These are phyloP conservation scores for Lepidurus packardi DNA, from an alignment of 1,140 invertebrate species.

Conservation along the genomic window DNA sequence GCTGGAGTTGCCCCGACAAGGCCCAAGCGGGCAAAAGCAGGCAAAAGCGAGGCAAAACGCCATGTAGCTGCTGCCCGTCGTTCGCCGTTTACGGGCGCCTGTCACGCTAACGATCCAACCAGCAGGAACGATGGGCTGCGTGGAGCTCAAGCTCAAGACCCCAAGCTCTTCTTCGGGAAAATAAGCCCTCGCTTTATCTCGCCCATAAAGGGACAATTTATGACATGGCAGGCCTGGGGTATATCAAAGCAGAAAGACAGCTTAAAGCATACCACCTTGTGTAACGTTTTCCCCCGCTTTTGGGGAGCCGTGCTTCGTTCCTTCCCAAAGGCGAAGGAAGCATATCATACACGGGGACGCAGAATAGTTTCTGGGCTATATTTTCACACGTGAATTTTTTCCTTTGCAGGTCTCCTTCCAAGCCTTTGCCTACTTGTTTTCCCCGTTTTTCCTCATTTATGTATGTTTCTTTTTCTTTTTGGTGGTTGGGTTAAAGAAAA, in stretches of 20 bases:
- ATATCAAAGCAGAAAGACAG: neutral
- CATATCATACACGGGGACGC: neutral
- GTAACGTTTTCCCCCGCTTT: neutral
- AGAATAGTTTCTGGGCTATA: constrained; percentile 7
- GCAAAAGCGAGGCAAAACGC: neutral
- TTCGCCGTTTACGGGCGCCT: constrained; percentile 27
- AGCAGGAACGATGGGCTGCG: neutral
- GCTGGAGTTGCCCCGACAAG: no score
- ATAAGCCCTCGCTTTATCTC: constrained; percentile 31
- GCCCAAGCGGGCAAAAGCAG: no score
- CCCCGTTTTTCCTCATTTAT: neutral
- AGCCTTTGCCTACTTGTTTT: neutral
- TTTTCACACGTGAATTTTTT: neutral
- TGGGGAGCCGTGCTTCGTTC: no score
- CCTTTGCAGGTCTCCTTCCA: neutral
- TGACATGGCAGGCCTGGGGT: constrained; percentile 24
- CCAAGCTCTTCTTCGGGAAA: neutral
- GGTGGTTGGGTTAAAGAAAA: neutral
- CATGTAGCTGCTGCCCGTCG: constrained; percentile 7
- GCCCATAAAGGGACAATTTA: constrained; percentile 31
- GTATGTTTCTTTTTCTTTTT: neutral
- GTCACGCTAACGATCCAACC: constrained; percentile 25
- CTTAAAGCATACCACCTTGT: constrained; percentile 8
- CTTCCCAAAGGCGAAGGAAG: no score
- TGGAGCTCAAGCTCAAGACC: neutral